These are phyloP conservation scores for Pemphigus obesinymphae DNA, from an alignment of 1,140 invertebrate genomes.

Conservation along the genomic window DNA sequence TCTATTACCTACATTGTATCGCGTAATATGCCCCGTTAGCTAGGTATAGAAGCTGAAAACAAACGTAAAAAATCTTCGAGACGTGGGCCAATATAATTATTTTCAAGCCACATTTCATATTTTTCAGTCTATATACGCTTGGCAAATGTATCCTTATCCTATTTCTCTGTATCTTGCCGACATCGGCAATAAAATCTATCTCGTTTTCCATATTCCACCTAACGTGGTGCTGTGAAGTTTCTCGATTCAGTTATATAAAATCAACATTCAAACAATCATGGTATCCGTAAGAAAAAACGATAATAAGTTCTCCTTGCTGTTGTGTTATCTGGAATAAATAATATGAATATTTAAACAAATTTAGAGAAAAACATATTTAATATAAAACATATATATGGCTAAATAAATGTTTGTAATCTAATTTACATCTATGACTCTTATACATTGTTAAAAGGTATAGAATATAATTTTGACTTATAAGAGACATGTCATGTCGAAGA, in stretches of 20 bases:
- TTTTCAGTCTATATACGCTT: conserved; percentile 88
- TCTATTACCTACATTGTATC: conserved; percentile 70
- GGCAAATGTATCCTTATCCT: conserved; percentile 96
- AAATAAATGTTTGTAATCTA: not conserved
- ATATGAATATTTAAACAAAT: not conserved
- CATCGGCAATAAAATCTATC: conserved; percentile 80
- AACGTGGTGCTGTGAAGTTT: conserved; percentile 93
- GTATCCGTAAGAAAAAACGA: conserved; percentile 92
- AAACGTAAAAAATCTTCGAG: conserved; percentile 79
- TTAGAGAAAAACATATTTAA: too few relatives aligned
- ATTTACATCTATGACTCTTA: conserved; percentile 17
- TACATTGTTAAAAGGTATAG: conserved; percentile 90
- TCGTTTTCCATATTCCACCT: conserved; percentile 98
- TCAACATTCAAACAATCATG: conserved; percentile 85
- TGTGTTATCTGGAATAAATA: conserved; percentile 77
- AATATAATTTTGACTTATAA: conserved; percentile 84
- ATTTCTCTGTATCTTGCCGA: conserved; percentile 88
- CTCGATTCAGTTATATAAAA: conserved; percentile 98
- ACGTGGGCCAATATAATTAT: conserved; percentile 84
- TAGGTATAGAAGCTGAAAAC: conserved; percentile 69
- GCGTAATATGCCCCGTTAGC: conserved; percentile 66
- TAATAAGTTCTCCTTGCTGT: conserved; percentile 95
- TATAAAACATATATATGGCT: too few relatives aligned
- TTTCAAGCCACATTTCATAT: conserved; percentile 74
- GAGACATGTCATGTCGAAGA: conserved; percentile 96